phyloP scores from a whole-genome alignment of 2,113 vertebrate genomes.

The Charina bottae region DNA sequence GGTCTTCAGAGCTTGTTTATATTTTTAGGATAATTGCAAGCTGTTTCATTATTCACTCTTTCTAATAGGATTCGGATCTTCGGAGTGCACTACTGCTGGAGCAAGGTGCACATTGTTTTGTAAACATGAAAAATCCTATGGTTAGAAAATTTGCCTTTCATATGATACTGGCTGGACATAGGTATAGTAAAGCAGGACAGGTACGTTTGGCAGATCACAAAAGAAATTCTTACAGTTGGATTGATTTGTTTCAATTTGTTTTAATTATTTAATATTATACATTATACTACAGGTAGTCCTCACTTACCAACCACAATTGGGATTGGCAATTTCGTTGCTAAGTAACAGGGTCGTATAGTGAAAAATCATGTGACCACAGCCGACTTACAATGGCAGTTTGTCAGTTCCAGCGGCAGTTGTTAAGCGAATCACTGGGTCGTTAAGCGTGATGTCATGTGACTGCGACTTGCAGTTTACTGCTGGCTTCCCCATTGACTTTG shows the following conservation, averaged over 20 bases:
- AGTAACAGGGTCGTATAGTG: too few relatives aligned
- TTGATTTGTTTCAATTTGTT: background rate
- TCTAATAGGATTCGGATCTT: slow-evolving; percentile 92
- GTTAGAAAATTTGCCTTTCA: slow-evolving; percentile 98
- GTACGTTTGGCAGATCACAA: slow-evolving; percentile 71
- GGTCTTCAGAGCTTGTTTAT: background rate
- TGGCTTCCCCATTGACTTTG: too few relatives aligned
- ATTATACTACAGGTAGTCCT: background rate
- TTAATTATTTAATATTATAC: background rate
- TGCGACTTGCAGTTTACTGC: too few relatives aligned
- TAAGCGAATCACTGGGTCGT: too few relatives aligned
- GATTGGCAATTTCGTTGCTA: too few relatives aligned
- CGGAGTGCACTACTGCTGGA: slow-evolving; percentile 94
- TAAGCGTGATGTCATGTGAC: too few relatives aligned
- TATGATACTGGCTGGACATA: slow-evolving; percentile 96
- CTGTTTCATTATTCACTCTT: slow-evolving; percentile 23
- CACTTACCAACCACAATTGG: too few relatives aligned
- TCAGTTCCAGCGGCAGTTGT: too few relatives aligned
- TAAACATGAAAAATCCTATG: slow-evolving; percentile 98
- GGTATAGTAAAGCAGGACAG: slow-evolving; percentile 98
- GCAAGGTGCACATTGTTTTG: slow-evolving; percentile 96
- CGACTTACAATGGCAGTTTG: too few relatives aligned
- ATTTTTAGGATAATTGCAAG: background rate
- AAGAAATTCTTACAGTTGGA: background rate
- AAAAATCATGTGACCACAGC: too few relatives aligned